A percentile compares a stretch with the other conserved stretches of the same genome.
phyloP scores from a whole-genome alignment of 2,113 vertebrate genomes.

The Oryctolagus cuniculus region DNA sequence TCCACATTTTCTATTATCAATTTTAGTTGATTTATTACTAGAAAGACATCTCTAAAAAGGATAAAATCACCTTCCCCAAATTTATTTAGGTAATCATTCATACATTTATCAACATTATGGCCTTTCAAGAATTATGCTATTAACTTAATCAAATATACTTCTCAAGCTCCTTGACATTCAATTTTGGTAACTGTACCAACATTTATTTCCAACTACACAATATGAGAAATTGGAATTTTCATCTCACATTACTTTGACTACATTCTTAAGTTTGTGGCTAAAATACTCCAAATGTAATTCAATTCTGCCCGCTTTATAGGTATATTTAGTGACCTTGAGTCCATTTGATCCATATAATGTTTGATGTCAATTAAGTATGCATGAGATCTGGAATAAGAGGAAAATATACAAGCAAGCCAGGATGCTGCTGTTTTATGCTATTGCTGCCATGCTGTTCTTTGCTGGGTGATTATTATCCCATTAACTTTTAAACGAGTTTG shows the following conservation, averaged over 20 bases:
- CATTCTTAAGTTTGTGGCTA: constrained; percentile 52
- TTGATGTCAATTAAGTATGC: constrained; percentile 64
- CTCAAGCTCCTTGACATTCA: constrained; percentile 50
- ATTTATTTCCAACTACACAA: background rate
- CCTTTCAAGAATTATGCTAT: constrained; percentile 46
- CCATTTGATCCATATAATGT: constrained; percentile 52
- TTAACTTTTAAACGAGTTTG: constrained; percentile 76
- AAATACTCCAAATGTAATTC: constrained; percentile 60
- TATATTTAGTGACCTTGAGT: constrained; percentile 58
- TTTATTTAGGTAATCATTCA: background rate
- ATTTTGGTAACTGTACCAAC: constrained; percentile 38
- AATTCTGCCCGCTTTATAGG: constrained; percentile 8
- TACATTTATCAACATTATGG: background rate
- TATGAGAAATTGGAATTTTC: constrained; percentile 62
- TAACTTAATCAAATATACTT: constrained; percentile 57
- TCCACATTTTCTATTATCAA: background rate
- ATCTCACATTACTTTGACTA: constrained; percentile 39
- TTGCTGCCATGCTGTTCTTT: constrained; percentile 63
- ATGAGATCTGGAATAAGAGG: constrained; percentile 51
- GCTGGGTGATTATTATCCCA: constrained; percentile 73
- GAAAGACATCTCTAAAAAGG: background rate
- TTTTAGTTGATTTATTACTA: constrained; percentile 26
- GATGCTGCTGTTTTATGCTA: constrained; percentile 46
- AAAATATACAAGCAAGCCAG: constrained; percentile 2
- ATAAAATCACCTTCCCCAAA: background rate